phyloP scores from a whole-genome alignment of 2,797 vertebrate genomes.

The Eremophila alpestris region DNA sequence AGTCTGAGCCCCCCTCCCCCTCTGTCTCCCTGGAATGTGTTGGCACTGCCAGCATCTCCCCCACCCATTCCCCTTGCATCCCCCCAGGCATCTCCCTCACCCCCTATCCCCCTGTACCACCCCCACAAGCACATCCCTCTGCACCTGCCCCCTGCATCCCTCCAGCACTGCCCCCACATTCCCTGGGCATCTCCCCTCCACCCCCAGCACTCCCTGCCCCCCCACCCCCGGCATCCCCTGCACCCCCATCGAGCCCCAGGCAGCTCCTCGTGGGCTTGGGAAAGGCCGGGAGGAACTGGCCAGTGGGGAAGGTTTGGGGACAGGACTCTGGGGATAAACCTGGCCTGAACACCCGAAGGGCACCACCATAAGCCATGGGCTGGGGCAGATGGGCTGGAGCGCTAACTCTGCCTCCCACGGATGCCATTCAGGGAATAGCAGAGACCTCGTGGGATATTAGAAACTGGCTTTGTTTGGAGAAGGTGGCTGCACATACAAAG shows the following conservation, averaged over 20 bases:
- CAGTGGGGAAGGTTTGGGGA: neutral
- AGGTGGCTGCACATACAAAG: neutral
- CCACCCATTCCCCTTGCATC: neutral
- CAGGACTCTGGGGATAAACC: neutral
- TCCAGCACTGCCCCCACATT: neutral
- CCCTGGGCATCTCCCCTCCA: neutral
- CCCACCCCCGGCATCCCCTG: neutral
- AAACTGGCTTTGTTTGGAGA: slow-evolving; percentile 11
- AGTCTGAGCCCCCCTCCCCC: neutral
- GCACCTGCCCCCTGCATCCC: neutral
- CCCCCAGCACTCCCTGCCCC: neutral
- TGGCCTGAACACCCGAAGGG: fast-evolving
- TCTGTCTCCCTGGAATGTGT: neutral
- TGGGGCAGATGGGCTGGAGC: neutral
- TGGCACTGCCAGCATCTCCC: neutral
- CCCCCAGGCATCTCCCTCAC: too few species aligned
- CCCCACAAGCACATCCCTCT: neutral
- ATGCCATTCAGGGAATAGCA: neutral
- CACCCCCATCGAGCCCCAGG: neutral
- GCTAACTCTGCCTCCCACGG: neutral
- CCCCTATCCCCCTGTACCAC: neutral
- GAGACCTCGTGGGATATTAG: neutral
- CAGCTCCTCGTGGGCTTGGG: neutral
- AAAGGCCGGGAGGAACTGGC: neutral
- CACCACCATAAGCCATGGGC: neutral